phyloP scores from a whole-genome alignment of 2,888 invertebrate genomes.

The Heliconius aoede region DNA sequence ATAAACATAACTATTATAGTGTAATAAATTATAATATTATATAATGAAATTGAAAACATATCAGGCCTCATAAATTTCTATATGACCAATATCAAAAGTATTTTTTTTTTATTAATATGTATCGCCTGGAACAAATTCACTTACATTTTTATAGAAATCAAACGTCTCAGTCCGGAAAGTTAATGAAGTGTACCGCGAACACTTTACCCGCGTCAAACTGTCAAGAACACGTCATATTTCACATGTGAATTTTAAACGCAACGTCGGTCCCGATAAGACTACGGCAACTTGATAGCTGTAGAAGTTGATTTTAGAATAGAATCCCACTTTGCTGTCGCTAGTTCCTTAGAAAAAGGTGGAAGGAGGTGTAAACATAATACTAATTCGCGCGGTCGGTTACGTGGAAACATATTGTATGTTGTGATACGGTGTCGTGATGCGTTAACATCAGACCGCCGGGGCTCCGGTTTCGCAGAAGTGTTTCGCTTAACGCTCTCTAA shows the following conservation, averaged over 20 bases:
- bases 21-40: no score
- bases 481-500: constrained; percentile 73
- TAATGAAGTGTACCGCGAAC: constrained; percentile 76
- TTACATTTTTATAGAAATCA: constrained; percentile 43
- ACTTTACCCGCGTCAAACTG: constrained; percentile 79
- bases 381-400: constrained; percentile 75
- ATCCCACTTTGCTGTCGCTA: constrained; percentile 61
- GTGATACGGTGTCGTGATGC: constrained; percentile 72
- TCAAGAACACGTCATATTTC: constrained; percentile 78
- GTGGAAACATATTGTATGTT: constrained; percentile 76
- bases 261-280: constrained; percentile 68
- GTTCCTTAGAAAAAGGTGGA: constrained; percentile 64
- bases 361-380: constrained; percentile 76
- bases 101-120: neutral
- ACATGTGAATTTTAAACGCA: constrained; percentile 65
- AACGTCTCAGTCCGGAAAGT: constrained; percentile 59
- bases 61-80: no score
- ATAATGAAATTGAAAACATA: no score
- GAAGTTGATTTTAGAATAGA: constrained; percentile 35
- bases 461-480: constrained; percentile 80
- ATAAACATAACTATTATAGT: no score
- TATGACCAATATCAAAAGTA: neutral
- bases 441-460: constrained; percentile 66
- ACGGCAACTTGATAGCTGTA: constrained; percentile 54
- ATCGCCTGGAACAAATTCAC: constrained; percentile 20